Conservation (phyloP, 2,113 vertebrate species). For the Siniperca chuatsi region DNA sequence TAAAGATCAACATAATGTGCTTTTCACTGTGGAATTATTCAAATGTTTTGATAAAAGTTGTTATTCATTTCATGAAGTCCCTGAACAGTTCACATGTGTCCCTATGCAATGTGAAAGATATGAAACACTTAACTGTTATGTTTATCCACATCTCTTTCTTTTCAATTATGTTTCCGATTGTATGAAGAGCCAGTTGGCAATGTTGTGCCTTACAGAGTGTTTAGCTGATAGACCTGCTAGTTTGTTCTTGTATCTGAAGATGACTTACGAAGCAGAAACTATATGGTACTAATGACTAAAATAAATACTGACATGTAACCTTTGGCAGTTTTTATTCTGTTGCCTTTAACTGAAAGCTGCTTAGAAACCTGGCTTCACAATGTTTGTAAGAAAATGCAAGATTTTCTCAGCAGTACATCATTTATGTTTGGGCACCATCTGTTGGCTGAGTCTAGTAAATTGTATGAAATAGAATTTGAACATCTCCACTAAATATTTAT, state of each 20-base stretch:
- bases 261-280: neutral
- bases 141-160: neutral
- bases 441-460: neutral
- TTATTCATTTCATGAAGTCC: neutral
- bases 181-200: neutral
- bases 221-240: neutral
- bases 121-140: neutral
- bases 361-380: neutral
- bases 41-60: neutral
- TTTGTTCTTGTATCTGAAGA: constrained; percentile 18
- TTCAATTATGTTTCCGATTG: neutral
- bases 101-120: constrained; percentile 25
- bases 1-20: neutral
- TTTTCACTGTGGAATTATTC: neutral
- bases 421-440: constrained; percentile 27
- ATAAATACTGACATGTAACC: constrained; percentile 24
- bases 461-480: neutral
- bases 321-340: neutral
- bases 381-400: neutral
- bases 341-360: neutral
- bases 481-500: neutral
- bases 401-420: too few relatives aligned
- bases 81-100: neutral
- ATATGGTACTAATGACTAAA: constrained; percentile 34
- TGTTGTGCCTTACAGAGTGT: neutral